Evolutionary conservation across 2,113 vertebrate species (phyloP).

Genomic region (Brienomyrus longianalis): DNA sequence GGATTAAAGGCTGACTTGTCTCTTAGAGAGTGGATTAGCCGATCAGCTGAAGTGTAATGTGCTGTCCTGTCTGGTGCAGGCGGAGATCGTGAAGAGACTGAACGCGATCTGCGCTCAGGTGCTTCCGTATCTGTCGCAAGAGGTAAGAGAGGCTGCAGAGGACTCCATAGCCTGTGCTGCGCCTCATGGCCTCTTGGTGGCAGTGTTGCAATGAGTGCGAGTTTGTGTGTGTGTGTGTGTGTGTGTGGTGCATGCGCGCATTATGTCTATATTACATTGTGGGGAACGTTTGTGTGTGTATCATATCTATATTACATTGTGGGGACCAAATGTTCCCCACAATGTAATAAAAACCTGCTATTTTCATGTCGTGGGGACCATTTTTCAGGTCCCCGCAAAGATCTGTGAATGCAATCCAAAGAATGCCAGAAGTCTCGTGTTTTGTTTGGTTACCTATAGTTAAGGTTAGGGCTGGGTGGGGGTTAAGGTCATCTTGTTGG

Average conservation of each 20-base stretch:
- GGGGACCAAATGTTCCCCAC: too few relatives aligned
- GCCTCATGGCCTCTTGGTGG: background rate
- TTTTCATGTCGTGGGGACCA: too few relatives aligned
- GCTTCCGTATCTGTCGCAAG: conserved; percentile 93
- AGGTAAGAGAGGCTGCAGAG: conserved; percentile 60
- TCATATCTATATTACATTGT: too few relatives aligned
- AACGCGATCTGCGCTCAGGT: conserved; percentile 98
- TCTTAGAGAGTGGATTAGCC: background rate
- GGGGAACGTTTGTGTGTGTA: background rate
- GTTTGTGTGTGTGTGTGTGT: background rate
- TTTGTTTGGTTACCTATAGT: too few relatives aligned
- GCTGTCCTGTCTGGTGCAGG: conserved; percentile 53
- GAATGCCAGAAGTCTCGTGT: too few relatives aligned
- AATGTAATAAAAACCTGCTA: too few relatives aligned
- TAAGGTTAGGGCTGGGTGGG: too few relatives aligned
- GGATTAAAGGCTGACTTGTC: background rate
- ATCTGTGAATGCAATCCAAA: too few relatives aligned
- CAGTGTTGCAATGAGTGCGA: background rate
- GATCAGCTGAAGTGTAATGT: background rate
- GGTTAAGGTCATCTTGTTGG: too few relatives aligned
- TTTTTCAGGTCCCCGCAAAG: too few relatives aligned
- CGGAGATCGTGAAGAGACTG: conserved; percentile 94
- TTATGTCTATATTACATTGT: too few relatives aligned
- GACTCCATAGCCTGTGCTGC: background rate
- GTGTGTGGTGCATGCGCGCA: background rate